Base-by-base conservation (phyloP, 2,888 invertebrate species). In the Cremastobaeus sp. region DNA sequence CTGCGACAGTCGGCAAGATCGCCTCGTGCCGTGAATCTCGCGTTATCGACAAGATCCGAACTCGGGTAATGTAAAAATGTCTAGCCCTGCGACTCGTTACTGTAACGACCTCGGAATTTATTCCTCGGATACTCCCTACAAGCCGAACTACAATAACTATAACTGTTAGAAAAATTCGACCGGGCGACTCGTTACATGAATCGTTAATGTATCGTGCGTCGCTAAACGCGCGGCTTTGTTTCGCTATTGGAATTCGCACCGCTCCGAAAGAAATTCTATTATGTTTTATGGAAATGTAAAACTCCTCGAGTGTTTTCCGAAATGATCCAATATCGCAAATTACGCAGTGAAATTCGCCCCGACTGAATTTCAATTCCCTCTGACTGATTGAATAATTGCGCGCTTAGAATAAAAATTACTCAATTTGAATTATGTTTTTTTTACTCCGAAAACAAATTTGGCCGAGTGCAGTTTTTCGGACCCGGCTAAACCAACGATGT, bases 1-100 rank as follows among this genome's bases (percentile, higher is more conserved):
- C 65, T 65, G 52, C 54, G 72, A 60, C 55, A 70, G 70, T 64
- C 64, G 57, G 64, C 64, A 64, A 71, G 64, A 64, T 71, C 70
- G 70, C 64, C 21, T 50, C 55, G 55, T 62, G 35, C n/a, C 57
- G 71, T 71, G 71, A 57, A 71, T 71, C 64, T 47, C 28, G 57
- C 41, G 57, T 71, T 71, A 71, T 71, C 71, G 64, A 55, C 57
- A 45, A n/a, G 64, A 71, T 55, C 50, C 64, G 14, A 71, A 65
- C 64, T 71, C 32, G 59, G 57, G 59, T 65, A 65, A 71, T 71
- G 55, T 59, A 71, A 52, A 71, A 71, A 55, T 65, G 57, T 48
- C 57, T 35, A 71, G 55, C 34, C 30, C 62, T 34, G 52, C 25
- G 54, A 54, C 72, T 72, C 72, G 72, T 72, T 72, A 59, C 64